These are phyloP conservation scores for Drosophila dives DNA, from an alignment of 2,888 invertebrate genomes.

Conservation along the genomic window DNA sequence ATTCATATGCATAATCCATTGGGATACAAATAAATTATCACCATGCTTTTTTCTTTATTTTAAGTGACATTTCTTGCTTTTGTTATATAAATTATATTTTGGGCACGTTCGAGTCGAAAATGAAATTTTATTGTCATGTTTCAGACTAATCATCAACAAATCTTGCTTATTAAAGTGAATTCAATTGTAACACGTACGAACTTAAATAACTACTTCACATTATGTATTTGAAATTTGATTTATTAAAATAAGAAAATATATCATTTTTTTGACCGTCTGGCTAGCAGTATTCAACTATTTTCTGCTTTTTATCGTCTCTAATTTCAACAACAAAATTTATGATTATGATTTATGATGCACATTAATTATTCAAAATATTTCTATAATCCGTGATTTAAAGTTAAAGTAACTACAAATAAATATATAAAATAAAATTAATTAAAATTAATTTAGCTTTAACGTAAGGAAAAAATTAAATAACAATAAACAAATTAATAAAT, in stretches of 20 bases:
- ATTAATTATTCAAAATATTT: not conserved
- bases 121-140: conserved; percentile 1
- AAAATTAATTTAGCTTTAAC: not conserved
- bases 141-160: not conserved
- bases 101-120: conserved; percentile 36
- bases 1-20: conserved; percentile 16
- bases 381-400: not conserved
- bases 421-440: not conserved
- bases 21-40: not conserved
- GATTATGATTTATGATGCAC: no score
- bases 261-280: not conserved
- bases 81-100: conserved; percentile 35
- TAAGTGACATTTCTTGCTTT: not conserved
- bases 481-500: not conserved
- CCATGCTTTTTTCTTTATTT: conserved; percentile 1
- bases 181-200: no score
- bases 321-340: not conserved
- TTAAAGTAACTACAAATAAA: not conserved
- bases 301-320: not conserved
- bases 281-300: no score
- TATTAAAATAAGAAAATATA: no score
- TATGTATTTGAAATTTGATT: not conserved
- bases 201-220: not conserved
- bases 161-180: not conserved
- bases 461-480: not conserved